Evolutionary conservation across 2,888 invertebrate species (phyloP).

Genomic region (Drosophila paranaensis): DNA sequence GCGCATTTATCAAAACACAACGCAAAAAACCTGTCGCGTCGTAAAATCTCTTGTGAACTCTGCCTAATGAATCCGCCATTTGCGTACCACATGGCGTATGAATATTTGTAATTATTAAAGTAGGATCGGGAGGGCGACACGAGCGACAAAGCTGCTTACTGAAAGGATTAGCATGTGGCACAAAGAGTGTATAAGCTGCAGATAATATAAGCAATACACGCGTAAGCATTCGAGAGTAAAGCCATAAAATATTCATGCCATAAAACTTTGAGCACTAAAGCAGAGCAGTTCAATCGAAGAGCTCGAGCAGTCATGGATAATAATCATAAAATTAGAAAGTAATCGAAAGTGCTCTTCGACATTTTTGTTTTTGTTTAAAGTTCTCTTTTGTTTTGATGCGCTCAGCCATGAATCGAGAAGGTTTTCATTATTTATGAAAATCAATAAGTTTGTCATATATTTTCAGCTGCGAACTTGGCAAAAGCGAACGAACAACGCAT

Average conservation of each 20-base stretch:
- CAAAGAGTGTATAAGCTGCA: neutral
- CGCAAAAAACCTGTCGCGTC: constrained; percentile 26
- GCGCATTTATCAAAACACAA: constrained; percentile 36
- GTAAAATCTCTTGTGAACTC: constrained; percentile 9
- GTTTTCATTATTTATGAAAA: constrained; percentile 18
- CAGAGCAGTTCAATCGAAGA: neutral
- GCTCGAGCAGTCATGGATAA: constrained; percentile 12
- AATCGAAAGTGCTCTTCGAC: constrained; percentile 14
- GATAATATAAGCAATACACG: neutral
- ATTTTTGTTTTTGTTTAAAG: neutral
- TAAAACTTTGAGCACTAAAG: neutral
- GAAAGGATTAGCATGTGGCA: neutral
- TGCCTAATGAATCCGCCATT: constrained; percentile 15
- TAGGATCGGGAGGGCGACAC: neutral
- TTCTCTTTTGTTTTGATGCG: no score
- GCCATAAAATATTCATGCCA: constrained; percentile 1
- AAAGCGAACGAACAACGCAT: neutral
- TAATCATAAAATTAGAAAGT: constrained; percentile 17
- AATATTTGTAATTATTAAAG: constrained; percentile 34
- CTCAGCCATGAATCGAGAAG: neutral
- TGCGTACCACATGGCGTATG: constrained; percentile 27
- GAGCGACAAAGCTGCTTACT: constrained; percentile 4
- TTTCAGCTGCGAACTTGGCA: constrained; percentile 8
- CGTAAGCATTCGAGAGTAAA: neutral
- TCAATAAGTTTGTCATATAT: constrained; percentile 17